A percentile compares a stretch with the other conserved stretches of the same genome.
These are phyloP conservation scores for Orthosia gracilis DNA, from an alignment of 2,888 invertebrate species.

Conservation along the genomic window DNA sequence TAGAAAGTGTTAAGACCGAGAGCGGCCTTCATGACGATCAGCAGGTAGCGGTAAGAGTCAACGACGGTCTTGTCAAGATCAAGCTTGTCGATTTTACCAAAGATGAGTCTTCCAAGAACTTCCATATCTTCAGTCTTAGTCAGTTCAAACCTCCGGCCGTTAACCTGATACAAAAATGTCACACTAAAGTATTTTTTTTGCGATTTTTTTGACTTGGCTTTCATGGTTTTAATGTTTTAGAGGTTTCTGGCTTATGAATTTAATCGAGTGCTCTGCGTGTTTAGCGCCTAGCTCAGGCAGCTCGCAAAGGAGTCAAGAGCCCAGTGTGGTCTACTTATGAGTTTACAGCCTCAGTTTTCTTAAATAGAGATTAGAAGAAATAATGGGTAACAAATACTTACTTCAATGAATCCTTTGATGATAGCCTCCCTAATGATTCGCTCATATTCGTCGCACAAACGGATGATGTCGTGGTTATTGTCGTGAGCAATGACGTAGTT, in stretches of 20 bases:
- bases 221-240: neutral
- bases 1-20: slow-evolving; percentile 82
- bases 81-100: slow-evolving; percentile 84
- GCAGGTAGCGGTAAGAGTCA: slow-evolving; percentile 91
- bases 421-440: slow-evolving; percentile 91
- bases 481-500: slow-evolving; percentile 81
- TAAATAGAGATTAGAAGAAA: neutral
- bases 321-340: no score
- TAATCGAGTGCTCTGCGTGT: no score
- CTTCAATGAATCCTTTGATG: slow-evolving; percentile 89
- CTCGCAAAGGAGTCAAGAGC: no score
- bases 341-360: neutral
- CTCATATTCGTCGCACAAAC: slow-evolving; percentile 85
- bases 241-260: neutral
- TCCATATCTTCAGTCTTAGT: slow-evolving; percentile 89
- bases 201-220: neutral
- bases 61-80: slow-evolving; percentile 79
- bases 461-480: slow-evolving; percentile 75
- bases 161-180: slow-evolving; percentile 72
- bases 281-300: no score
- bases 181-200: neutral
- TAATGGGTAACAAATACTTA: slow-evolving; percentile 64
- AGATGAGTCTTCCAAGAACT: slow-evolving; percentile 90
- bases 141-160: slow-evolving; percentile 81
- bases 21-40: slow-evolving; percentile 89